Conservation (phyloP, 2,113 vertebrate species). For the Lethenteron reissneri region DNA sequence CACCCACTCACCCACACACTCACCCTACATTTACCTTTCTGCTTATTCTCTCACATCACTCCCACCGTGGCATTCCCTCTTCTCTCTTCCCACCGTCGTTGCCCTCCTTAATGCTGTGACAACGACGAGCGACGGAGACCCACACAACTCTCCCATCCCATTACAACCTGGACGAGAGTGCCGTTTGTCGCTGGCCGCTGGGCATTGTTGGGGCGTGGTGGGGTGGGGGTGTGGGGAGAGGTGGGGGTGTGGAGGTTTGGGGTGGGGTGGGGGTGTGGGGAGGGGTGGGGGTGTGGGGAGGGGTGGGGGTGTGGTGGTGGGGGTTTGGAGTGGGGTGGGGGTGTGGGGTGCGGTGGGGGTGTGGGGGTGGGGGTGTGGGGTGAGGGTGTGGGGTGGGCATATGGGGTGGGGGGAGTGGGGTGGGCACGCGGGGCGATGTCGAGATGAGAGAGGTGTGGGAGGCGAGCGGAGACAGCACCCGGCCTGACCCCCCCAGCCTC, state of each 20-base stretch:
- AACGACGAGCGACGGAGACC: no score
- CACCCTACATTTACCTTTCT: no score
- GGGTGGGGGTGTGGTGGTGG: background rate
- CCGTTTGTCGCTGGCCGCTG: no score
- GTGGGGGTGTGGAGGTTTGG: background rate
- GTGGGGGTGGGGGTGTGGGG: background rate
- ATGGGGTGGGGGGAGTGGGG: background rate
- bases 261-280: background rate
- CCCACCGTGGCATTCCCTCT: no score
- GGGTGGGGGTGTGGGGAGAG: background rate
- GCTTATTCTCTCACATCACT: no score
- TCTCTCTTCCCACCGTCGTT: no score
- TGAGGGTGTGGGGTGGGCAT: background rate
- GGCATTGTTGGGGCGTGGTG: background rate
- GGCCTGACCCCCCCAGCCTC: no score
- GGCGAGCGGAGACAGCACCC: background rate
- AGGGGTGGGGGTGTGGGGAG: background rate
- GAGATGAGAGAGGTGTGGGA: background rate
- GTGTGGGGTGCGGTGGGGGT: background rate
- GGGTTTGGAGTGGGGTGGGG: background rate
- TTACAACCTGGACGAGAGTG: no score
- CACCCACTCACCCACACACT: no score
- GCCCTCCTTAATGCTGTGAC: no score
- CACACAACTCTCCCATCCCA: no score
- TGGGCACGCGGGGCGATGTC: background rate